Evolutionary conservation across 2,113 vertebrate species (phyloP), one percentile per base, ranked within the genome.

Genomic region (Pluvianellus socialis): DNA sequence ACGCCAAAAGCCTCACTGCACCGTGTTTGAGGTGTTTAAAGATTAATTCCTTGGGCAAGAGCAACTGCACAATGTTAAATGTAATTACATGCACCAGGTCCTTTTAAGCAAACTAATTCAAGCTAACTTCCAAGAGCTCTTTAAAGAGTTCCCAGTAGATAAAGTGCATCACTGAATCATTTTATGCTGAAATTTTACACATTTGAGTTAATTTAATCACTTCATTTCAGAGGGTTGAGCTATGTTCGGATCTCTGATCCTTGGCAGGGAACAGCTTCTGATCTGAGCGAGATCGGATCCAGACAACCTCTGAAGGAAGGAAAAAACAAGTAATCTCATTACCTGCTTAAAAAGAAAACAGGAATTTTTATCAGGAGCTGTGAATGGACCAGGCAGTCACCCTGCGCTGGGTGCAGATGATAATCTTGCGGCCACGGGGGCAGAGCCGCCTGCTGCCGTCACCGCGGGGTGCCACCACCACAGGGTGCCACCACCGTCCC

Each of bases 21-120:
- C 3, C 0, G 4, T 2, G 8, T 23, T 22, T 14, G 66, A 8
- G 0, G 10, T 4, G 52, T 15, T 42, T 2, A 18, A 32, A 33
- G 52, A 24, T 74, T 10, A 71, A 82, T 75, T 79, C 49, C 66
- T 18, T 8, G 45, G 73, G 38, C 7, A 1, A 61, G n/a, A 65
- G 75, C 16, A 0, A 9, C 35, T 4, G 42, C 35, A 4, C 6
- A 5, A 38, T 6, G 14, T 14, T 73, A 12, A 6, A 7, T 7
- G 86, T 28, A 68, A 76, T 22, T 49, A 33, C 70, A 58, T 49
- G 74, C 42, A 40, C 27, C 45, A 7, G 53, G 53, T 61, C 67
- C 79, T 84, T 40, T 67, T n/a, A 10, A 59, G 88, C 89, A 74
- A 90, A 76, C 17, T 3, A 18, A 68, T 47, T 77, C 73, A 18